Base-by-base conservation (phyloP, 2,797 vertebrate genomes). In the Cheirogaleus major region DNA sequence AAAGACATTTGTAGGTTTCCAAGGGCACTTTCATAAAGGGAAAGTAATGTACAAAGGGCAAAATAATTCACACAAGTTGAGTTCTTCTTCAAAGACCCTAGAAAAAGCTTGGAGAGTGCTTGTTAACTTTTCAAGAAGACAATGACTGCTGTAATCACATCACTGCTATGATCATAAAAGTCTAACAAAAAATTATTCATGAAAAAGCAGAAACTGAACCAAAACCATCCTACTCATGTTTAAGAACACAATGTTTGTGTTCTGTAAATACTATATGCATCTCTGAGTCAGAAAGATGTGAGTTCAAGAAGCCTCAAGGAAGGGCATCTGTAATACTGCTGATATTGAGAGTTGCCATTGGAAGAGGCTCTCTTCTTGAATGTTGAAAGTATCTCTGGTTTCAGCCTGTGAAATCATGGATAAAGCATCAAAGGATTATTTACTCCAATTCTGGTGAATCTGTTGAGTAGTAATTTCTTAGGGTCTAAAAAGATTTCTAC, bases 401-500 rank as follows among this genome's bases (percentile, higher is more conserved):
- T 81, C 72, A 95, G n/a, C 55, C 65, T 90, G 10, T 84, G 70
- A 91, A 91, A 43, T 89, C 27, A 25, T 91, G 61, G 45, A 81
- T 75, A 55, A 86, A 93, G 38, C n/a, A 89, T 43, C n/a, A 57
- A 76, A 94, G 73, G 9, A 70, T 89, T 85, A 55, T 86, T 79
- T 27, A 75, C 25, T 38, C 35, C 87, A 23, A 73, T 91, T 96
- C 69, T 88, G 9, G 13, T 95, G 80, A 92, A 84, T 94, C 86
- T 91, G 61, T 63, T 57, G 45, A 94, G 23, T 83, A 72, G 41
- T 91, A 76, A 87, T 95, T 92, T 82, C n/a, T 90, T 73, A 88
- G 4, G 48, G 55, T 69, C 73, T 32, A 91, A 67, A 90, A 86
- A 86, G 30, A n/a, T 88, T 93, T 95, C 96, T 84, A 5, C 55